A percentile compares a stretch with the other conserved stretches of the same genome.
Evolutionary conservation across 2,888 invertebrate genomes (phyloP).

Genomic region (Lepas anatifera): DNA sequence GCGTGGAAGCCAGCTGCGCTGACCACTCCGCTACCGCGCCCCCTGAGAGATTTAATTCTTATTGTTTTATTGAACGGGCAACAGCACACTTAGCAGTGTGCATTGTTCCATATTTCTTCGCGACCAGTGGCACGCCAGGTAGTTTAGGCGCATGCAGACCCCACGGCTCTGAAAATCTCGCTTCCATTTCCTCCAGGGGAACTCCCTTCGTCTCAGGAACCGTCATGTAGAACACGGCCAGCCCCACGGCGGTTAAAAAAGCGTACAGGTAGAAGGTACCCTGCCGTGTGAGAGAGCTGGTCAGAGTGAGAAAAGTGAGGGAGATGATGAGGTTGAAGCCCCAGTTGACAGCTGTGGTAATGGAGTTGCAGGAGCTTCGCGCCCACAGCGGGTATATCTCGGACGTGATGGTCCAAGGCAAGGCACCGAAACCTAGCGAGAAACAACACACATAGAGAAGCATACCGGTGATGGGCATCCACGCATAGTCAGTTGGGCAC

Average conservation of each 20-base stretch:
- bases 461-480: constrained; percentile 37
- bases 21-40: too few species aligned
- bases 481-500: constrained; percentile 27
- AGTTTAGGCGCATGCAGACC: neutral
- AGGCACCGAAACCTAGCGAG: constrained; percentile 42
- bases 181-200: constrained; percentile 38
- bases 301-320: constrained; percentile 31
- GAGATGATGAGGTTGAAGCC: too few species aligned
- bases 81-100: too few species aligned
- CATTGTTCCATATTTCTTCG: too few species aligned
- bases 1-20: too few species aligned
- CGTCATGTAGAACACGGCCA: constrained; percentile 30
- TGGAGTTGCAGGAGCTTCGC: constrained; percentile 37
- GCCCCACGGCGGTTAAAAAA: constrained; percentile 36
- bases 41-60: too few species aligned
- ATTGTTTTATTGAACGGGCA: too few species aligned
- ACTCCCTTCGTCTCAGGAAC: constrained; percentile 39
- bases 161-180: neutral
- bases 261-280: constrained; percentile 44
- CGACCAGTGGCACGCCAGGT: too few species aligned
- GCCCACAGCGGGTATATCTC: constrained; percentile 45
- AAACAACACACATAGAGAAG: constrained; percentile 38
- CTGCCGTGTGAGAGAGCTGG: constrained; percentile 35
- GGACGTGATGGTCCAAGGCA: constrained; percentile 44
- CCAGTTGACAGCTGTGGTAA: constrained; percentile 38